These are phyloP conservation scores for Channa striata DNA, from an alignment of 2,797 vertebrate species.

Conservation along the genomic window DNA sequence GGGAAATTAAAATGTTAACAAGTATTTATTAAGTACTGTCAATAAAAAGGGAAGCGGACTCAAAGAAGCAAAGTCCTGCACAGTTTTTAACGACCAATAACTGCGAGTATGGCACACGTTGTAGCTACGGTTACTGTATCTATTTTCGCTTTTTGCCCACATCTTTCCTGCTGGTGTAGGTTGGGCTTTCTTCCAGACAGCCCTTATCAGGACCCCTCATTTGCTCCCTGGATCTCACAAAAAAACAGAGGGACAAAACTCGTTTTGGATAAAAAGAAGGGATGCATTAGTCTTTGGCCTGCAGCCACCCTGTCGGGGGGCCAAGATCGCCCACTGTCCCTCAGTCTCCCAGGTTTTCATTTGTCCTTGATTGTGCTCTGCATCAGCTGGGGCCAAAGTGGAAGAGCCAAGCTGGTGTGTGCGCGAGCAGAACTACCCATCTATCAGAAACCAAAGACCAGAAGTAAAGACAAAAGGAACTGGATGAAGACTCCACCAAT, in stretches of 20 bases:
- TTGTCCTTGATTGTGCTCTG: conserved; percentile 61
- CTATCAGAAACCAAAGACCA: conserved; percentile 61
- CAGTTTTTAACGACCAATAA: neutral
- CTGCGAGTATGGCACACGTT: conserved; percentile 22
- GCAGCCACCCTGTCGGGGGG: conserved; percentile 84
- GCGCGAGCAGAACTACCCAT: conserved; percentile 40
- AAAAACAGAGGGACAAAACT: conserved; percentile 64
- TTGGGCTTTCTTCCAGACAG: conserved; percentile 48
- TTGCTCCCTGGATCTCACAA: conserved; percentile 54
- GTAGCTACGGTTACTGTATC: conserved; percentile 12
- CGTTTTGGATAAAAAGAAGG: conserved; percentile 74
- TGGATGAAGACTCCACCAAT: conserved; percentile 13
- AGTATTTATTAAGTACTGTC: no score
- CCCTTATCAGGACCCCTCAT: conserved; percentile 53
- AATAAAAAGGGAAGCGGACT: no score
- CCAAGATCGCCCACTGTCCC: conserved; percentile 67
- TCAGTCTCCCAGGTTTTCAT: conserved; percentile 59
- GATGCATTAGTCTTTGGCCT: conserved; percentile 87
- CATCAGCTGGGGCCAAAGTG: conserved; percentile 71
- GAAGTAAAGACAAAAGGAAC: conserved; percentile 43
- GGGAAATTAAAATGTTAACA: no score
- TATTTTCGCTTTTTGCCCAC: conserved; percentile 24
- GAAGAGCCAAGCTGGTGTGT: conserved; percentile 65
- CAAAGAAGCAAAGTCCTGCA: neutral
- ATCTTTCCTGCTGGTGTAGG: conserved; percentile 45